Percentiles rank a stretch among this genome's conserved stretches.
phyloP scores from a whole-genome alignment of 2,888 invertebrate genomes.

The Neria commutata region DNA sequence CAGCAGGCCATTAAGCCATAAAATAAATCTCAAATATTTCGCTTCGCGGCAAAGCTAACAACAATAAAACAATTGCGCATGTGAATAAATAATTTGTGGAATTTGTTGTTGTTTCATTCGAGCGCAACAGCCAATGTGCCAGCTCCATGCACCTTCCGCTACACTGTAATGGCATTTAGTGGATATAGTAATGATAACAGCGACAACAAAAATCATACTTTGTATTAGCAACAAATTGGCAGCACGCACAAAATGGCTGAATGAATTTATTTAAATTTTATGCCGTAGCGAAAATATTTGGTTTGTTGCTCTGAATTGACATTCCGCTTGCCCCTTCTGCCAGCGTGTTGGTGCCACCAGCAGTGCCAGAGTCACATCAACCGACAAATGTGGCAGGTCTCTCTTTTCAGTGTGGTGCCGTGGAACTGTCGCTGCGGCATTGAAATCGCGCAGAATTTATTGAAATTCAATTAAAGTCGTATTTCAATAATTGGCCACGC shows the following conservation, averaged over 20 bases:
- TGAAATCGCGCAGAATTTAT: conserved; percentile 49
- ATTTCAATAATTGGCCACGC: conserved; percentile 61
- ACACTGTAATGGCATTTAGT: background rate
- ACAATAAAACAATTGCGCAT: too few species aligned
- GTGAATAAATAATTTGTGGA: too few species aligned
- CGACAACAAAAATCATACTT: background rate
- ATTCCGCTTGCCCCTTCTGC: background rate
- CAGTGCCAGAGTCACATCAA: too few species aligned
- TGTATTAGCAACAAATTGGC: conserved; percentile 5
- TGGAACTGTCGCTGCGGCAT: conserved; percentile 25
- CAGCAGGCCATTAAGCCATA: too few species aligned
- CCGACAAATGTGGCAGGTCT: background rate
- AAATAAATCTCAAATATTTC: too few species aligned
- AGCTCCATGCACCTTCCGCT: background rate
- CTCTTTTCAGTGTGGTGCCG: background rate
- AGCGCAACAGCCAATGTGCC: background rate
- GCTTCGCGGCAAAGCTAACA: too few species aligned
- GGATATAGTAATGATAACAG: background rate
- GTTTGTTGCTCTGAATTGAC: background rate
- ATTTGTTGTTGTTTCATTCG: too few species aligned
- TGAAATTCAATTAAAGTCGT: conserved; percentile 58
- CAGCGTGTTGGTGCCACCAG: background rate
- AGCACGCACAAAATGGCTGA: background rate
- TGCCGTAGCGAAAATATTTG: background rate
- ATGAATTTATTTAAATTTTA: conserved; percentile 15